These are phyloP conservation scores for Glaucomys volans DNA, from an alignment of 2,113 vertebrate genomes.

Conservation along the genomic window DNA sequence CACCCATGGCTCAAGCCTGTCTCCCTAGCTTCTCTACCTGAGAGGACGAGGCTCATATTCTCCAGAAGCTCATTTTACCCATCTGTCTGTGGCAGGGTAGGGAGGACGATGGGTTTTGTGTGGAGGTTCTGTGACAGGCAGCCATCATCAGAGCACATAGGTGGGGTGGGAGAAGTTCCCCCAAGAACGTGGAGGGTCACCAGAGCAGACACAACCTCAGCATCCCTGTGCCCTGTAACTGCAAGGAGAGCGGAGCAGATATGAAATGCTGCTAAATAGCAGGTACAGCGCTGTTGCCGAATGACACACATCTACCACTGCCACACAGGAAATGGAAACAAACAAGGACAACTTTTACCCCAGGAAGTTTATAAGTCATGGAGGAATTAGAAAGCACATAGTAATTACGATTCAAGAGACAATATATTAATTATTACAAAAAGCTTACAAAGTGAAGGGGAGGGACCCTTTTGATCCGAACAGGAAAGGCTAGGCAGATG, in stretches of 20 bases:
- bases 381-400: neutral
- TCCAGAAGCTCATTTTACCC: neutral
- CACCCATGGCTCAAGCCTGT: neutral
- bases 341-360: neutral
- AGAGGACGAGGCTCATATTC: neutral
- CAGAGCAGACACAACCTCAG: neutral
- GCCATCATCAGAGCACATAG: neutral
- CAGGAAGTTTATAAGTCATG: neutral
- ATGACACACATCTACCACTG: neutral
- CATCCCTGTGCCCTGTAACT: neutral
- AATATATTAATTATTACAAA: neutral
- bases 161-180: neutral
- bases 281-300: neutral
- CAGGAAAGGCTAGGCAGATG: neutral
- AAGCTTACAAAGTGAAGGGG: neutral
- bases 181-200: neutral
- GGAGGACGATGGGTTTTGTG: neutral
- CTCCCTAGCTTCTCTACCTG: neutral
- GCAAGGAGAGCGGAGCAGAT: neutral
- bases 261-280: neutral
- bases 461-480: neutral
- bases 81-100: neutral
- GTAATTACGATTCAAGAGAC: constrained; percentile 32
- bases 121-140: neutral
- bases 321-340: neutral